Conservation (phyloP, 2,797 vertebrate genomes). For the Hippopotamyrus pictus region DNA sequence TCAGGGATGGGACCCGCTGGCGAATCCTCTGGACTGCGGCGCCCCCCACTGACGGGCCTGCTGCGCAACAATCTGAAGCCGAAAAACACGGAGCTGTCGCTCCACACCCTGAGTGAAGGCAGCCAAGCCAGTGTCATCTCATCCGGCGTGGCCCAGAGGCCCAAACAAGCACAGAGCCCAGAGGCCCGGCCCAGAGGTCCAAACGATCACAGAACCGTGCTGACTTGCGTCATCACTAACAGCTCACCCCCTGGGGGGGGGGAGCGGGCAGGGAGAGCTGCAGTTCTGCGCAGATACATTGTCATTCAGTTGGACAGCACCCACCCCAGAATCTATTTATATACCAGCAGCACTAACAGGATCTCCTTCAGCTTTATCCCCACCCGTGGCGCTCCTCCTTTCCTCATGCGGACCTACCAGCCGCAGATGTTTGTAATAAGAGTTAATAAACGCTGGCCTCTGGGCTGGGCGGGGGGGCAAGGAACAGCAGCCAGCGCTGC, state of each 20-base stretch:
- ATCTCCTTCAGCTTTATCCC: slow-evolving; percentile 48
- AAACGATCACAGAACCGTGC: neutral
- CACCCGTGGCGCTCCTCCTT: slow-evolving; percentile 29
- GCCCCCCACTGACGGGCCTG: neutral
- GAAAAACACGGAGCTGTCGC: neutral
- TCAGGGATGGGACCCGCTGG: neutral
- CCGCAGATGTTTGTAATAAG: slow-evolving; percentile 63
- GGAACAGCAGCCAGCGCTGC: slow-evolving; percentile 53
- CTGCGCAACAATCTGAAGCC: neutral
- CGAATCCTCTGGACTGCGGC: neutral
- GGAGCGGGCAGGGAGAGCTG: neutral
- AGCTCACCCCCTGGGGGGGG: neutral
- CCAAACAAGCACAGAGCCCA: neutral
- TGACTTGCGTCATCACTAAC: neutral
- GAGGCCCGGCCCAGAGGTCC: neutral
- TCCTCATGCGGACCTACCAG: slow-evolving; percentile 41
- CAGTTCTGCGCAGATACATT: slow-evolving; percentile 25
- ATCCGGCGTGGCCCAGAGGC: neutral
- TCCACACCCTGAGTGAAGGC: neutral
- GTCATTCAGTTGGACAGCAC: slow-evolving; percentile 32
- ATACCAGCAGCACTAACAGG: slow-evolving; percentile 39
- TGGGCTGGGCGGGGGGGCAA: slow-evolving; percentile 12
- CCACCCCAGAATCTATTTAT: slow-evolving; percentile 38
- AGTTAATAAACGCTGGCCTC: slow-evolving; percentile 57
- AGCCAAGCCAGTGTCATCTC: neutral